Base-by-base conservation (phyloP, 1,140 invertebrate species). In the Thalassaphorura encarpata region DNA sequence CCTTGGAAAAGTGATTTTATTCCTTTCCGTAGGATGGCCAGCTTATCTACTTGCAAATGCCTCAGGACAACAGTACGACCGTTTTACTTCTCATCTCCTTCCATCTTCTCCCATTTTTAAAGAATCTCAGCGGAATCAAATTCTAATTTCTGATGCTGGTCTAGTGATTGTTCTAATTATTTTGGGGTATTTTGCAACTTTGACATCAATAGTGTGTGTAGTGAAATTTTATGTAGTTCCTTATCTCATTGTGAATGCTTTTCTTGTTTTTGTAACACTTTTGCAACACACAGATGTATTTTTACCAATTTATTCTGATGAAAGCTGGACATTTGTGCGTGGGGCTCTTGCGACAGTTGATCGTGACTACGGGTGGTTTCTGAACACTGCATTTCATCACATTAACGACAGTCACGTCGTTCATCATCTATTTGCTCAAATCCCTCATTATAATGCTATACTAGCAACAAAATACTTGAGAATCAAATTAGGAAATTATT, bases 331-430 rank as follows among this genome's bases (percentile, higher is more conserved):
- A 19, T 52, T 31, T 31, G 33, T 52, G 4, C 31, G 50, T 3
- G 50, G 50, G 6, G 50, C 50, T 5, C 23, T 52, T 4, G 39
- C 33, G 16, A 52, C 50, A 8, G 50, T 52, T 4, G 50, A 52
- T 23, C 18, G 50, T 3, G 39, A 31, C 15, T 52, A 40, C 23
- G 50, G 50, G 2, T 13, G 5, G 18, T 52, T 31, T 31, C 21
- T 52, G 50, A 36, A 52, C 23, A 26, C 23, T 6, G 50, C 41
- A 11, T 40, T 52, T 18, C 50, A 52, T 52, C 50, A 52, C 39
- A 52, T 52, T 24, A 23, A 15, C 6, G 50, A 52, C 23, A 52
- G 33, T 40, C 50, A 52, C 39, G 50, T 52, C 31, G 39, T 31
- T 18, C 50, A 52, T 26, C 50, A 52, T 18, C 33, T 52, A 2